Base-by-base conservation (phyloP, 2,888 invertebrate species). In the Macrosoma leucophasiata region DNA sequence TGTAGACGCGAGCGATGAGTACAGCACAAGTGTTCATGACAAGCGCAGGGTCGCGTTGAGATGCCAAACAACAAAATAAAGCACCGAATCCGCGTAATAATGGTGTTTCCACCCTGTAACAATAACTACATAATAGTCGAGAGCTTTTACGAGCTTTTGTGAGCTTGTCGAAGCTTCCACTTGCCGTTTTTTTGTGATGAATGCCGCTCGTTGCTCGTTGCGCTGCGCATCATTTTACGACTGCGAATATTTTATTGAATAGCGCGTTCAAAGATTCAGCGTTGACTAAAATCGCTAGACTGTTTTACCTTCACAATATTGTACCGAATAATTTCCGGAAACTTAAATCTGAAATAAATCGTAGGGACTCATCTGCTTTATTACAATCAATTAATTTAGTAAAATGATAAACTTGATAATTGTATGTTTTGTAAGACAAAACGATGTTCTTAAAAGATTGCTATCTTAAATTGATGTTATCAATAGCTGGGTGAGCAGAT, bases 81-180 rank as follows among this genome's bases (percentile, higher is more conserved):
- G 63, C 70, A 57, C 62, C 64, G 43, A 67, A 63, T 62, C 61
- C 62, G 64, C 68, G 75, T 84, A 79, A 84, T 84, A 81, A 81
- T 79, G 77, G 84, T 82, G 79, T 81, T 84, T 81, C 77, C 81
- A 84, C 79, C 68, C 78, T 62, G 79, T 82, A 82, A 82, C 81
- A 82, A 81, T 81, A 84, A 82, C 79, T 79, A 79, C 82, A 78
- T 81, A 82, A 82, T 82, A 84, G 81, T 79, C 61, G 70, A 82
- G 79, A 69, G 79, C 75, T 77, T 84, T 82, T 82, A 82, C 76
- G 82, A 84, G 79, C 84, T 84, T 84, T 84, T 84, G 81, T 81
- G 62, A 75, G 75, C 75, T 72, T 68, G 77, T 77, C 75, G 73
- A 75, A 73, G 79, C 77, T 78, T 63, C 81, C 72, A 79, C 77